Conservation (phyloP, 1,140 invertebrate species). For the Plectrocnemia conspersa region DNA sequence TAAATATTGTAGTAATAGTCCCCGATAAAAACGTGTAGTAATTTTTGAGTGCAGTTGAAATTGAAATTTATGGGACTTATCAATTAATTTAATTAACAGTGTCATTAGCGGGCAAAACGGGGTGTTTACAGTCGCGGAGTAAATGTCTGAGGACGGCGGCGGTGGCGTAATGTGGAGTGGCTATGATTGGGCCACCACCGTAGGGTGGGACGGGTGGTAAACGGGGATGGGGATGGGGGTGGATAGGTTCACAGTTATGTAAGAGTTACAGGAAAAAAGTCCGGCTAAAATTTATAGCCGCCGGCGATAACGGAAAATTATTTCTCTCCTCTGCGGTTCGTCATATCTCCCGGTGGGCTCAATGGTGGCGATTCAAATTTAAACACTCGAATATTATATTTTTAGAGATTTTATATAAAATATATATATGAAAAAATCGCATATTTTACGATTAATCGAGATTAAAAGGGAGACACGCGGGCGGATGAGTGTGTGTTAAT, state of each 20-base stretch:
- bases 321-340: slow-evolving; percentile 34
- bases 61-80: slow-evolving; percentile 18
- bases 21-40: background rate
- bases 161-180: background rate
- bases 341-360: slow-evolving; percentile 24
- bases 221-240: slow-evolving; percentile 17
- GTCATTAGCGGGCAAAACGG: slow-evolving; percentile 12
- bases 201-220: background rate
- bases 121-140: slow-evolving; percentile 9
- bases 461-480: too few species aligned
- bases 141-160: slow-evolving; percentile 8
- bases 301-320: slow-evolving; percentile 37
- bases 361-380: slow-evolving; percentile 20
- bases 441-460: too few species aligned
- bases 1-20: slow-evolving; percentile 1
- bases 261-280: slow-evolving; percentile 37
- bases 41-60: slow-evolving; percentile 8
- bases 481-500: too few species aligned
- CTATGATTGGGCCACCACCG: slow-evolving; percentile 7
- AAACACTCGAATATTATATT: background rate
- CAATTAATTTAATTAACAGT: slow-evolving; percentile 25
- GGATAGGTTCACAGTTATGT: slow-evolving; percentile 35
- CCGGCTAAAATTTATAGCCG: slow-evolving; percentile 36
- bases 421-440: background rate
- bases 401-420: background rate